Base-by-base conservation (phyloP, 1,140 invertebrate genomes). In the Macrostomum lignano region DNA sequence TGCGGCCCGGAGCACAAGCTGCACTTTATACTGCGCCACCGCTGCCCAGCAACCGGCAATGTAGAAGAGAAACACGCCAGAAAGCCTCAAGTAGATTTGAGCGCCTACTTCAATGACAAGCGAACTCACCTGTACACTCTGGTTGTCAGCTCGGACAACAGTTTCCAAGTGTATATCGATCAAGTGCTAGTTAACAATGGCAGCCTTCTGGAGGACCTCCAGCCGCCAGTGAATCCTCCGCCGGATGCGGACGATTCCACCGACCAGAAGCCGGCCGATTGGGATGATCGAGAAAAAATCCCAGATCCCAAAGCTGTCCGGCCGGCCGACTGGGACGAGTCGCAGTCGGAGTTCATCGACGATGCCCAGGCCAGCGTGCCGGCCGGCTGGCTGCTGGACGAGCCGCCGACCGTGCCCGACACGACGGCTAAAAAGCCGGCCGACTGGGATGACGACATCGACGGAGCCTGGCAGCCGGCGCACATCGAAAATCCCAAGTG, bases 381-480 rank as follows among this genome's bases (percentile, higher is more conserved):
- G 17, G 44, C 42, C 24, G 57, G 49, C 14, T 60, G 57, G 57
- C 37, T 91, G 7, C 82, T 91, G 40, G 69, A 88, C 46, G 86
- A 93, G 55, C 68, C 73, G 1, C 65, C 70, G 26, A 71, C 73
- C 51, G 72, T 93, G 37, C 68, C 78, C 40, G 82, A 93, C 61
- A 69, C 76, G 0, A 67, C 70, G 25, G 74, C 81, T 6, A 57
- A 66, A 21, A 84, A 81, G 60, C 86, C 84, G 0, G 66, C 67
- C 1, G 84, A 94, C 53, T 94, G 86, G 86, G 86, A 96, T 59
- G 67, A 73, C 29, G 79, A 88, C 41, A 94, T 94, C 70, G 88
- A 96, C 61, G 88, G 88, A 1, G 73, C 78, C 53, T 96, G 86
- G 84, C 88, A 96, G 58, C 70, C 88, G 11, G 75, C 84, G 1